phyloP scores from a whole-genome alignment of 2,888 invertebrate species.

The Hyposoter dolosus region DNA sequence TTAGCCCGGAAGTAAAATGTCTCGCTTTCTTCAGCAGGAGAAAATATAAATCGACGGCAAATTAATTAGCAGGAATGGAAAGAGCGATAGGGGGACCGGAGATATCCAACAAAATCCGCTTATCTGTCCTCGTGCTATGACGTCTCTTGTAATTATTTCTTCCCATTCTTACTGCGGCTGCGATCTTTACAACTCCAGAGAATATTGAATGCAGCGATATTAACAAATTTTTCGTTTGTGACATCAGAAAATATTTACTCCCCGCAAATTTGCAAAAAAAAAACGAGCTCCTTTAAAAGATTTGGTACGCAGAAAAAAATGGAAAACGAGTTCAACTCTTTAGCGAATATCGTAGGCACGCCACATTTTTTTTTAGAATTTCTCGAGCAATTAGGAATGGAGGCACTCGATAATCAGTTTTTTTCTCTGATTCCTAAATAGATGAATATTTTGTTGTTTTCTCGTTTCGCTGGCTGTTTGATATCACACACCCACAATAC shows the following conservation, averaged over 20 bases:
- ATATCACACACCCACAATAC: slow-evolving; percentile 52
- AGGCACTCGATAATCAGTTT: slow-evolving; percentile 25
- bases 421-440: neutral
- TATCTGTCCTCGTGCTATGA: slow-evolving; percentile 39
- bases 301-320: no score
- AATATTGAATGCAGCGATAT: neutral
- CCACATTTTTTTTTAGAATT: slow-evolving; percentile 16
- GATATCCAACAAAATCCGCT: slow-evolving; percentile 62
- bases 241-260: neutral
- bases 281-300: no score
- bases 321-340: neutral
- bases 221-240: neutral
- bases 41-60: slow-evolving; percentile 24
- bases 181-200: neutral
- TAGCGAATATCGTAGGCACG: neutral
- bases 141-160: slow-evolving; percentile 12
- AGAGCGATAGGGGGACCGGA: neutral
- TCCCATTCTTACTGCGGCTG: neutral
- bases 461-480: neutral
- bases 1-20: slow-evolving; percentile 17
- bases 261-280: neutral
- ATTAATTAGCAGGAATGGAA: slow-evolving; percentile 63
- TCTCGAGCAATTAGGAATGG: neutral
- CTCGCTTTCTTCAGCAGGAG: neutral
- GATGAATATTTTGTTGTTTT: slow-evolving; percentile 40